A percentile compares a stretch with the other conserved stretches of the same genome.
These are phyloP conservation scores for Pseudomyrmex pallidus DNA, from an alignment of 1,140 invertebrate species.

Conservation along the genomic window DNA sequence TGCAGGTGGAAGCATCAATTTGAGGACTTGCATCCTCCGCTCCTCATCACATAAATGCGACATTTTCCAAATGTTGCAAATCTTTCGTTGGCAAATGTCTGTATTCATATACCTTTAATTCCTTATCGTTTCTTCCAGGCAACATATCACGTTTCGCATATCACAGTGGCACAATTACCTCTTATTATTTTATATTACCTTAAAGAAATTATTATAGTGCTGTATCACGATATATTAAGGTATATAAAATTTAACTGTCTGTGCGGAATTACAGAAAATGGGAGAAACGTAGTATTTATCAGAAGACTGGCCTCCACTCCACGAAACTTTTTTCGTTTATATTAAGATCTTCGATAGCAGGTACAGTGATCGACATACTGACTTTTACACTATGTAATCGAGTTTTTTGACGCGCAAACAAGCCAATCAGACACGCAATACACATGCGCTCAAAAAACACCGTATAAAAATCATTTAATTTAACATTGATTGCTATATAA, in stretches of 20 bases:
- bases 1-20: conserved; percentile 77
- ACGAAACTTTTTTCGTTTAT: conserved; percentile 73
- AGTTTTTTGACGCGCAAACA: too few species aligned
- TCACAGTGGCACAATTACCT: conserved; percentile 45
- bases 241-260: conserved; percentile 30
- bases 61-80: conserved; percentile 54
- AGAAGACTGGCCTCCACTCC: conserved; percentile 69
- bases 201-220: conserved; percentile 62
- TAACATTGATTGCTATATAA: too few species aligned
- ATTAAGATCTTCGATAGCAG: conserved; percentile 76
- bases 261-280: conserved; percentile 34
- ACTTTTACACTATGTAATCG: too few species aligned
- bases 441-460: too few species aligned
- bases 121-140: conserved; percentile 65
- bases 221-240: conserved; percentile 70
- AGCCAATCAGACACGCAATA: too few species aligned
- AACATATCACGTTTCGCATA: background rate
- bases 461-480: too few species aligned
- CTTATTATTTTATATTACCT: conserved; percentile 51
- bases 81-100: conserved; percentile 14
- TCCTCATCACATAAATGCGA: background rate
- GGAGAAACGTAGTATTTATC: conserved; percentile 58
- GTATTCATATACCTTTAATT: conserved; percentile 60
- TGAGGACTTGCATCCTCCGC: conserved; percentile 58
- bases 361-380: conserved; percentile 53